Evolutionary conservation across 2,888 invertebrate species (phyloP).

Genomic region (Pomacea canaliculata): DNA sequence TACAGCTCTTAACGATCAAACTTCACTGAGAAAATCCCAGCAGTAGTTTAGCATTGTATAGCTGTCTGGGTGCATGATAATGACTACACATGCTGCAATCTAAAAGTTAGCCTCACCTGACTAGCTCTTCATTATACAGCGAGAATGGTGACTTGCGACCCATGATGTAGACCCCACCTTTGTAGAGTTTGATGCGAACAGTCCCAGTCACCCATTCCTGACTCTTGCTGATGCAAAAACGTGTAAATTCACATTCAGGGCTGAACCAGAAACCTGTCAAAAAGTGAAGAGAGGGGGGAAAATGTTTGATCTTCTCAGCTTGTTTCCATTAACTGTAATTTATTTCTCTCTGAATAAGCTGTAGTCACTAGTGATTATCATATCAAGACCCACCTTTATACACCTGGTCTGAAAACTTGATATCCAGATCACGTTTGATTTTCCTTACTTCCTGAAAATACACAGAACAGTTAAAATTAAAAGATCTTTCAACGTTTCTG

Average conservation of each 20-base stretch:
- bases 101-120: constrained; percentile 70
- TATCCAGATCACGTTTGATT: constrained; percentile 79
- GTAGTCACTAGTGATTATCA: no score
- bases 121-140: constrained; percentile 83
- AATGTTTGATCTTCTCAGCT: neutral
- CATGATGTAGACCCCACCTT: constrained; percentile 78
- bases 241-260: constrained; percentile 82
- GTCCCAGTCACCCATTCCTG: constrained; percentile 81
- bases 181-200: constrained; percentile 80
- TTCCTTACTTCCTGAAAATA: constrained; percentile 77
- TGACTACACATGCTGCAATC: no score
- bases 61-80: no score
- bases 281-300: neutral
- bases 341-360: no score
- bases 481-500: no score
- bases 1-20: no score
- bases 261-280: constrained; percentile 83
- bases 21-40: no score
- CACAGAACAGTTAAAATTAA: no score
- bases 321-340: neutral
- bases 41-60: no score
- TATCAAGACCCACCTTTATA: constrained; percentile 76
- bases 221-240: constrained; percentile 79
- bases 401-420: constrained; percentile 84
- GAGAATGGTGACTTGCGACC: constrained; percentile 75